Base-by-base conservation (phyloP, 2,113 vertebrate species). In the Pseudorasbora parva region DNA sequence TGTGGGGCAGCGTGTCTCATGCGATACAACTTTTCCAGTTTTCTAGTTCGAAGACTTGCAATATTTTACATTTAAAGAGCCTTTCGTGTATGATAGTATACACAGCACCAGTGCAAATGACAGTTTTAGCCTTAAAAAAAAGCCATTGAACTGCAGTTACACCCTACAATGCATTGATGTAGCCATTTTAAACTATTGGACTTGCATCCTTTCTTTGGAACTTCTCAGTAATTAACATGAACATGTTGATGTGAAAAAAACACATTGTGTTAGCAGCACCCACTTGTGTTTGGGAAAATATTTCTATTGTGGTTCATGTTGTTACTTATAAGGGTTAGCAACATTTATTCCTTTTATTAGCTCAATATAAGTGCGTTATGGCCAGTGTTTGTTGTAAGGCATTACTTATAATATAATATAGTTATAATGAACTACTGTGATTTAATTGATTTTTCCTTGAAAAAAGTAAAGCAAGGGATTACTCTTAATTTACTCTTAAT, bases 161-260 rank as follows among this genome's bases (percentile, higher is more conserved):
- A n/a, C 21, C 10, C 33, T 17, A 59, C 11, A 47, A 62, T 23
- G 57, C 76, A 47, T 45, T 62, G 62, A 77, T 33, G 7, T 54
- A 77, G 33, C 21, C 33, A 23, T 77, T 77, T 77, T 77, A 59
- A 77, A 59, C 33, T n/a, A 77, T 43, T 57, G 33, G 51, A 57
- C 80, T 76, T 57, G 19, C 2, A n/a, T 57, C 11, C 25, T 41
- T 77, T 57, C 30, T 43, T 5, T 77, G 33, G 21, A 43, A 57
- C 49, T 23, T 77, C 54, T 49, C 90, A 88, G 88, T 91, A 91
- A 93, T 93, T 92, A 89, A 84, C 88, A 88, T 78, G 69, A 88
- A 86, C 74, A 76, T 88, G 88, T 85, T 87, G 89, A 87, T 83
- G 83, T 84, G 88, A 73, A 86, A 92, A 90, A 84, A 85, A 81